Evolutionary conservation across 1,140 invertebrate genomes (phyloP).

Genomic region (Teleopsis dalmanni): DNA sequence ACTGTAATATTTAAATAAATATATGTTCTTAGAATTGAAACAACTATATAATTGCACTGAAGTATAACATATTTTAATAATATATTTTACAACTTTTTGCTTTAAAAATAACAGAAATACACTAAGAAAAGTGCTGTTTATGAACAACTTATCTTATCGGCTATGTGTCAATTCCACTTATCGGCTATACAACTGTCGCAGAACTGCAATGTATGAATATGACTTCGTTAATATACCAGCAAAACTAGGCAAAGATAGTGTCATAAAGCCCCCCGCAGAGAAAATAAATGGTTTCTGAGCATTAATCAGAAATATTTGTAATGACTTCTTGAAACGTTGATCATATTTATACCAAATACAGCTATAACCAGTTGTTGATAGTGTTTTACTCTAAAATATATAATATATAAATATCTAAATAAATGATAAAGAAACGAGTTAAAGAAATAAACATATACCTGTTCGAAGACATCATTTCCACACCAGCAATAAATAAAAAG

Average conservation of each 20-base stretch:
- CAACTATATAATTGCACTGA: background rate
- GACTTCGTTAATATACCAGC: slow-evolving; percentile 26
- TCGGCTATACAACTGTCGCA: slow-evolving; percentile 25
- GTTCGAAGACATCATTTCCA: slow-evolving; percentile 30
- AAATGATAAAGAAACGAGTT: background rate
- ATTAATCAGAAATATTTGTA: slow-evolving; percentile 27
- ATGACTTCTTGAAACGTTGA: slow-evolving; percentile 13
- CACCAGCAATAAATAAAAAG: slow-evolving; percentile 34
- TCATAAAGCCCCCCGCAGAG: slow-evolving; percentile 30
- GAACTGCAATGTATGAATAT: slow-evolving; percentile 27
- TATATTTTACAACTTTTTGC: background rate
- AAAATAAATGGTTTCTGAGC: slow-evolving; percentile 28
- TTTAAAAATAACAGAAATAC: background rate
- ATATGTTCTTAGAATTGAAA: background rate
- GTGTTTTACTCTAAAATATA: slow-evolving; percentile 23
- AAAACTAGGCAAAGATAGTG: slow-evolving; percentile 24
- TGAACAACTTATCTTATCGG: background rate
- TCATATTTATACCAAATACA: slow-evolving; percentile 25
- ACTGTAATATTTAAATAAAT: background rate
- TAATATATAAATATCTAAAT: background rate
- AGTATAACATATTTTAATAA: background rate
- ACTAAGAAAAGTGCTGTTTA: background rate
- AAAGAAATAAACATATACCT: slow-evolving; percentile 14
- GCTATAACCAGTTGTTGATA: slow-evolving; percentile 18
- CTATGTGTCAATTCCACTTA: background rate